Conservation (phyloP, 2,797 vertebrate genomes). For the Argya squamiceps region DNA sequence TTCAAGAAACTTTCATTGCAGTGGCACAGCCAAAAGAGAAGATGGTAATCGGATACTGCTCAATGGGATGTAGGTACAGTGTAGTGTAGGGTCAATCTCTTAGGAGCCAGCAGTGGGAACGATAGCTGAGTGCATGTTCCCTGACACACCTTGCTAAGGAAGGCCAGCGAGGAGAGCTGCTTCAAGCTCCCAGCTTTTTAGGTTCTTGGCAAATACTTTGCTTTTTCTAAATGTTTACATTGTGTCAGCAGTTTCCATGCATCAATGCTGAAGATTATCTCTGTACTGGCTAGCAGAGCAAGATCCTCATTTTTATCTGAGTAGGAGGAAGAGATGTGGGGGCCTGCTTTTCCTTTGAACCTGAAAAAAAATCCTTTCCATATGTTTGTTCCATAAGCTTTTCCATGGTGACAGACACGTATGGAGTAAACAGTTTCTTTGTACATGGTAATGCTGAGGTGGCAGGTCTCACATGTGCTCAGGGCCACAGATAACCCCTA, state of each 20-base stretch:
- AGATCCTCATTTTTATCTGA: background rate
- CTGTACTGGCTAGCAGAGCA: background rate
- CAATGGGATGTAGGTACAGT: rapidly evolving
- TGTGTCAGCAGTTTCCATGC: background rate
- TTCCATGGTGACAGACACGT: background rate
- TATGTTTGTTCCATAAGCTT: background rate
- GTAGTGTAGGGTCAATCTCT: background rate
- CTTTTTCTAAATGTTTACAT: background rate
- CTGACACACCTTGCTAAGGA: background rate
- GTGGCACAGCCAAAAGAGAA: background rate
- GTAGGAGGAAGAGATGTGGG: background rate
- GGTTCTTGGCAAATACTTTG: background rate
- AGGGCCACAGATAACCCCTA: background rate
- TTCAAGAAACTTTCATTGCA: background rate
- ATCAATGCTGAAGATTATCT: background rate
- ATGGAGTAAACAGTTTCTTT: background rate
- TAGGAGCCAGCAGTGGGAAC: background rate
- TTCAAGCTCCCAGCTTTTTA: background rate
- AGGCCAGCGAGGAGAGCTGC: background rate
- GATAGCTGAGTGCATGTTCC: background rate
- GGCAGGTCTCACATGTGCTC: background rate
- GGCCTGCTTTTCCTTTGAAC: background rate
- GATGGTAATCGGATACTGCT: background rate
- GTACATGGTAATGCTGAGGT: background rate
- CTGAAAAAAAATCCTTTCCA: background rate